Evolutionary conservation across 1,140 invertebrate genomes (phyloP).

Genomic region (Drosophila gunungcola): DNA sequence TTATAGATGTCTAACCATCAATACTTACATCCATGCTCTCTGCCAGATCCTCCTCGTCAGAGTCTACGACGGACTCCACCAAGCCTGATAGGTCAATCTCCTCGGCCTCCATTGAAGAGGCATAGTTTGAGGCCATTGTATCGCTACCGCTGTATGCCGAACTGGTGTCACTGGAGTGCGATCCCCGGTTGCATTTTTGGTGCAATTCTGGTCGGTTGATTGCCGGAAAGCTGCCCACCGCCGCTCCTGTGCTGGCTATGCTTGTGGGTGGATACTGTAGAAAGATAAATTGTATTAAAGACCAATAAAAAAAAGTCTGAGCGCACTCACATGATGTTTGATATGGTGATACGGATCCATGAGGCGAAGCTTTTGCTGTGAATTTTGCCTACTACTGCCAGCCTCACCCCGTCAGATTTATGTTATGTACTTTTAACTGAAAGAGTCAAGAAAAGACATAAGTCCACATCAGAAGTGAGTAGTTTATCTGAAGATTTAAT

Average conservation of each 20-base stretch:
- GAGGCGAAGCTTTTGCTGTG: constrained; percentile 56
- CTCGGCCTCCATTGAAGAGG: constrained; percentile 93
- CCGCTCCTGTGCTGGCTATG: constrained; percentile 52
- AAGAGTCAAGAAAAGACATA: background rate
- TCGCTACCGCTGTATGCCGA: constrained; percentile 98
- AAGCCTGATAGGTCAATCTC: constrained; percentile 96
- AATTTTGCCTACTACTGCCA: constrained; percentile 49
- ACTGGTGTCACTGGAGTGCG: constrained; percentile 96
- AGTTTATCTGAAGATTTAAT: too few species aligned
- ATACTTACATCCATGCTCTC: constrained; percentile 94
- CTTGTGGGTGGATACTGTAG: constrained; percentile 72
- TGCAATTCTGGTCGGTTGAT: constrained; percentile 87
- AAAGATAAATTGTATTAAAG: constrained; percentile 25
- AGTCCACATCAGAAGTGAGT: background rate
- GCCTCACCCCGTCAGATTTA: constrained; percentile 4
- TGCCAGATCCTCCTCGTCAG: constrained; percentile 96
- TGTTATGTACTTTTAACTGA: constrained; percentile 13
- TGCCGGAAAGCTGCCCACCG: constrained; percentile 34
- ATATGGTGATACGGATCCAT: constrained; percentile 84
- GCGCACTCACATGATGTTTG: constrained; percentile 77
- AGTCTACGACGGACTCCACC: constrained; percentile 97
- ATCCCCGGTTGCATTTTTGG: constrained; percentile 93
- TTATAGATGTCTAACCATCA: too few species aligned
- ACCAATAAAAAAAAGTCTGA: constrained; percentile 18
- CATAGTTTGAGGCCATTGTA: constrained; percentile 96